Evolutionary conservation across 2,797 vertebrate species (phyloP), one percentile per base, ranked within the genome.

Genomic region (Enteromius argenteus): DNA sequence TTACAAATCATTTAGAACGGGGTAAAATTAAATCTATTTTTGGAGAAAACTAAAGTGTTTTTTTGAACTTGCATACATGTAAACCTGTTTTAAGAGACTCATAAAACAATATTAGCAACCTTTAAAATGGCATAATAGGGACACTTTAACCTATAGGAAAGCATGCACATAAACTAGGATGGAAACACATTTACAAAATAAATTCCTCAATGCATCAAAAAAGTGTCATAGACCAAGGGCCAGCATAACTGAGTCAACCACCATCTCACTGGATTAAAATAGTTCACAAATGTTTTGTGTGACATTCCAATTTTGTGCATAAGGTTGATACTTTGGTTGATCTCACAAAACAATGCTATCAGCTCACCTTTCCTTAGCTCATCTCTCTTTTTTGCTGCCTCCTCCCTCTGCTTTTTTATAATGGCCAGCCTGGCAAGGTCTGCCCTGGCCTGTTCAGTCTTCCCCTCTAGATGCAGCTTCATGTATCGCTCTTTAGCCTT

Each of bases 381-480:
- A 0, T 96, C 96, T 74, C 95, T 93, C 89, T 96, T 96, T 88
- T 85, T 94, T 10, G 94, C 95, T 0, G 96, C 95, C 0, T 96
- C 96, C 88, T 96, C 96, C 49, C 96, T 92, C 91, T 96, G 94
- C 87, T 96, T 96, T 86, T 95, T 96, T 88, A 96, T 95, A 83
- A 96, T 96, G 66, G 95, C 96, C 75, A 96, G 91, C 78, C 96
- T 91, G 84, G 96, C 96, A 30, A 96, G 91, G 86, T 96, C 96
- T 0, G 96, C 94, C 42, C 89, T 90, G 42, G 95, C 96, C 91
- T 96, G 95, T 0, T 96, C 96, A 0, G 96, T 96, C 91, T 96
- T 96, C 19, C 96, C 96, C 89, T 96, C 96, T 0, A 95, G 90
- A 84, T 96, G 96, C 23, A 96, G 92, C 90, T 96, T 96, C 95